phyloP scores from a whole-genome alignment of 2,113 vertebrate genomes.

The Ceyx margarethae region DNA sequence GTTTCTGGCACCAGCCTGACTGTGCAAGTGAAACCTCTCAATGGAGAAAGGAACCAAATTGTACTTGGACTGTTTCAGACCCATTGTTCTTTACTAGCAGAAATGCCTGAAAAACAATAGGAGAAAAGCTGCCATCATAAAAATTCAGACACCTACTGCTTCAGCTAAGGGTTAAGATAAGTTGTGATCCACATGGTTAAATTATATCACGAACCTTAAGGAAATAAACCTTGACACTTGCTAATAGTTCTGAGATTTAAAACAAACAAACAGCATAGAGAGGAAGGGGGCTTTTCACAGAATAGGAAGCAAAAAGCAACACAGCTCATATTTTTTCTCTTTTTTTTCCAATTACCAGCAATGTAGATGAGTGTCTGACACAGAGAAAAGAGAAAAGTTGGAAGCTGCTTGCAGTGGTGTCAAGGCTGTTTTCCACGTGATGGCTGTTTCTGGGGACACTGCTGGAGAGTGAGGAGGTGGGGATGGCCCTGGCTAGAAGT shows the following conservation, averaged over 20 bases:
- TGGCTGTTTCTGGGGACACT: neutral
- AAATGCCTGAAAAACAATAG: conserved; percentile 33
- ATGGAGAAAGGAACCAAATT: conserved; percentile 11
- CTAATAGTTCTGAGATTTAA: neutral
- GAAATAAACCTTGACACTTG: neutral
- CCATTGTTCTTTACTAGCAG: conserved; percentile 23
- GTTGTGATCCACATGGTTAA: neutral
- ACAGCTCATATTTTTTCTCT: neutral
- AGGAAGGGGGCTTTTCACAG: neutral
- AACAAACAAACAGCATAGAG: neutral
- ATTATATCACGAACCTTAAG: neutral
- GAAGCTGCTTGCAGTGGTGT: neutral
- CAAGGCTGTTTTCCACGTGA: neutral
- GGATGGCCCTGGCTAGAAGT: neutral
- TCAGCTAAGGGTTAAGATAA: conserved; percentile 2
- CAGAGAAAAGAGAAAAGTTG: neutral
- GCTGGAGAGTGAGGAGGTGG: neutral
- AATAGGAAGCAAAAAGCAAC: neutral
- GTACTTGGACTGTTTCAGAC: conserved; percentile 6
- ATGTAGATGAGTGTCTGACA: conserved; percentile 6
- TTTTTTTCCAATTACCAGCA: conserved; percentile 19
- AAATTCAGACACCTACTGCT: neutral
- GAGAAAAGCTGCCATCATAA: neutral
- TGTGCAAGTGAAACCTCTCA: conserved; percentile 16
- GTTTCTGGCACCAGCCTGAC: conserved; percentile 44